Percentiles rank a stretch among this genome's conserved stretches.
Conservation (phyloP, 2,113 vertebrate genomes). For the Piaya cayana region DNA sequence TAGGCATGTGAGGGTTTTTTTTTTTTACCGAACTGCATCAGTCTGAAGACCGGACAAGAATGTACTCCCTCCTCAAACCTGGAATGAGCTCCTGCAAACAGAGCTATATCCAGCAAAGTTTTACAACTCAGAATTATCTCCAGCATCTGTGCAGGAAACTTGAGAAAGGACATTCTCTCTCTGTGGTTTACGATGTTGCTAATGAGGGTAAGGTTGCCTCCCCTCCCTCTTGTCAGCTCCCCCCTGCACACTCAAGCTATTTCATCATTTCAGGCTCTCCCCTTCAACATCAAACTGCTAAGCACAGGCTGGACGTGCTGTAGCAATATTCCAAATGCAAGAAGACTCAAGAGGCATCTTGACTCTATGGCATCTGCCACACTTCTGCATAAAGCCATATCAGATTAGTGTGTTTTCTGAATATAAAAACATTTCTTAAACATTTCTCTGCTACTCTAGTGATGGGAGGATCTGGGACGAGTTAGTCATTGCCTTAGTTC, state of each 20-base stretch:
- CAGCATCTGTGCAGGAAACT: conserved; percentile 52
- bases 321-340: not conserved
- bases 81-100: conserved; percentile 29
- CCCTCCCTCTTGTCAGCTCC: not conserved
- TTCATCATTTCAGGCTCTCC: not conserved
- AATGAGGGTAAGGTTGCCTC: conserved; percentile 46
- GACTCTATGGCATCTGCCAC: not conserved
- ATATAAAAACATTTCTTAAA: not conserved
- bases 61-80: not conserved
- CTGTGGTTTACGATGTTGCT: conserved; percentile 32
- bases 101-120: conserved; percentile 46
- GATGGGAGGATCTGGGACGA: not conserved
- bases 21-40: not conserved
- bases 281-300: not conserved
- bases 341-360: not conserved
- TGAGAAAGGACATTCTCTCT: conserved; percentile 55
- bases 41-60: conserved; percentile 38
- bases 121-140: conserved; percentile 50
- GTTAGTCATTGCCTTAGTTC: not conserved
- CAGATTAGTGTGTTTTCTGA: not conserved
- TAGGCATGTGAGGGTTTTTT: not conserved
- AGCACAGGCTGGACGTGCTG: not conserved
- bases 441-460: not conserved
- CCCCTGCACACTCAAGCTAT: not conserved
- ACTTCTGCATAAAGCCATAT: not conserved